Evolutionary conservation across 1,140 invertebrate genomes (phyloP), one percentile per base, ranked within the genome.

Genomic region (Drosophila arawakana): DNA sequence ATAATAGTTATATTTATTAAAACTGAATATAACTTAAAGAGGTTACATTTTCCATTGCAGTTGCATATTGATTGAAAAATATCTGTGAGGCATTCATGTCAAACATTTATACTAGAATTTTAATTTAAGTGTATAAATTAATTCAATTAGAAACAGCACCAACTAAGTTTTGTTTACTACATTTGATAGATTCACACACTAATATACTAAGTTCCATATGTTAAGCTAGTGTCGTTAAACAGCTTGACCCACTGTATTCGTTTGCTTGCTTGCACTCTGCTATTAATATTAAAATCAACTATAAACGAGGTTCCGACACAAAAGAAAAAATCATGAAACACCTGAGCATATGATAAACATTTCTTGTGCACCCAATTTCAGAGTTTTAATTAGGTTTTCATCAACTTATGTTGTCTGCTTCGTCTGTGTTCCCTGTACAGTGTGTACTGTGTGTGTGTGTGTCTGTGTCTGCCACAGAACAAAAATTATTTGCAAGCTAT

Each of bases 401-500:
- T 46, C 13, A 49, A 37, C 58, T 55, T 25, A n/a, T 43, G 66
- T 47, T 15, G 8, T 25, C 34, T 11, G 9, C 39, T n/a, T 10
- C 10, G 10, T n/a, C 39, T 43, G 10, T 43, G 9, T 43, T 1
- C 11, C 10, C 11, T 11, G 9, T 2, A 11, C 39, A 13, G 46
- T 49, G 21, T 30, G n/a, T 10, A 0, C 7, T 35, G 10, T 13
- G 21, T 13, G 13, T 25, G 35, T 41, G 35, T 52, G 37, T 13
- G 13, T 25, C 44, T 41, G 35, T 52, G 37, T 18, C 43, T 50
- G 44, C 34, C 35, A 60, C 11, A 34, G 30, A 54, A 54, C 54
- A 83, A 88, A 83, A 88, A 89, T 89, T 88, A 89, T 89, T 90
- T 90, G 67, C 86, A 83, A 80, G 73, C 71, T 70, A 90, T 90